Evolutionary conservation across 2,797 vertebrate species (phyloP), one percentile per base, ranked within the genome.

Genomic region (Prunella strophiata): DNA sequence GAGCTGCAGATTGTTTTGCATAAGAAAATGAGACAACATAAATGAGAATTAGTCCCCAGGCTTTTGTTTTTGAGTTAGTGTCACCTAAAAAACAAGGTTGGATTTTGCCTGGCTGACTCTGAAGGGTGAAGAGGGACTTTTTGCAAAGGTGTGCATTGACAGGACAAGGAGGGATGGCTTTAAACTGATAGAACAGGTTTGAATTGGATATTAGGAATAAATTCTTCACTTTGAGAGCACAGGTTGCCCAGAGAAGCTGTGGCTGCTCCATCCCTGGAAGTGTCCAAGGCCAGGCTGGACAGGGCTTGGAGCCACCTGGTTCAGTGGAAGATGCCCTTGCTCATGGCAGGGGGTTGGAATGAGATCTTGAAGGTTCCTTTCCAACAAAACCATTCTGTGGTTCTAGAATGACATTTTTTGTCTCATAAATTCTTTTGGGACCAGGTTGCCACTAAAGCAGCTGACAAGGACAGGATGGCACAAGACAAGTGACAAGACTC

Each of bases 271-370:
- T 45, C 16, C 12, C 26, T 77, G n/a, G 7, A 40, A 77, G 7
- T 59, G 5, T 42, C 11, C 16, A 42, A 66, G 45, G 52, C 13
- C 40, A 25, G 17, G 12, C 0, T 65, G 40, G 30, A 66, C 1
- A 0, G 30, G 11, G 22, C 13, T 52, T 66, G 18, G 40, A 84
- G 26, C 2, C 42, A 0, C 26, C 26, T 72, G 45, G 11, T 0
- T 0, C 0, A 52, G 16, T 58, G 30, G 17, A 25, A 42, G 6
- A 2, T 2, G 21, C 23, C 15, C 4, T 10, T 42, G 21, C 29
- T 26, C 45, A 17, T 10, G 26, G 13, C 26, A 42, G 7, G 15
- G 38, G 2, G 2, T 4, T 52, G 18, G 34, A 66, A 23, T 0
- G 4, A 7, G 59, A 22, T 23, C 9, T 58, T 32, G 23, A 58